phyloP scores from a whole-genome alignment of 2,113 vertebrate genomes.

The Emydocephalus ijimae region DNA sequence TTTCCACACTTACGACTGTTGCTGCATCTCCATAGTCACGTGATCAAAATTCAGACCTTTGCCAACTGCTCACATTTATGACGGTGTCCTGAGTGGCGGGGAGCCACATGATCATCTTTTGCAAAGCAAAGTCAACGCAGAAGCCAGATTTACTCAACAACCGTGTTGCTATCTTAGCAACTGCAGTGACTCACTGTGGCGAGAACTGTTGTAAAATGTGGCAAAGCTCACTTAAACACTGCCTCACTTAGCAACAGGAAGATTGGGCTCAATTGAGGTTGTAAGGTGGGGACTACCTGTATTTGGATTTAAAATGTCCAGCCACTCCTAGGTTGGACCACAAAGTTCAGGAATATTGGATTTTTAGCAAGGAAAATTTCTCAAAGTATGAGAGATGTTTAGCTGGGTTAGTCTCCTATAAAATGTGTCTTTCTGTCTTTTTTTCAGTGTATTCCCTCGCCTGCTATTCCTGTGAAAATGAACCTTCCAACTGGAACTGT shows the following conservation, averaged over 20 bases:
- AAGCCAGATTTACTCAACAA: no score
- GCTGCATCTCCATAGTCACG: neutral
- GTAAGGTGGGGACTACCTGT: neutral
- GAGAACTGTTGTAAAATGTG: neutral
- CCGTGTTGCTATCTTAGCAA: no score
- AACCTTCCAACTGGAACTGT: neutral
- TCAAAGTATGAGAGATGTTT: neutral
- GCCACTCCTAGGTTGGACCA: neutral
- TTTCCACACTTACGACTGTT: neutral
- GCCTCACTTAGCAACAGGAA: neutral
- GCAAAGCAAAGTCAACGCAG: no score
- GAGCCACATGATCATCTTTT: no score
- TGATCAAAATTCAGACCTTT: no score
- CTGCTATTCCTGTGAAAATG: neutral
- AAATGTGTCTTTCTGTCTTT: neutral
- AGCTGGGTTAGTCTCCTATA: neutral
- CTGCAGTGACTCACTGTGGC: no score
- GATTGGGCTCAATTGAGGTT: neutral
- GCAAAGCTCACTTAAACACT: neutral
- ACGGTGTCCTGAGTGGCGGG: accelerated
- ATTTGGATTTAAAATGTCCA: neutral
- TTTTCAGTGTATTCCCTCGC: neutral
- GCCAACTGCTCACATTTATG: no score
- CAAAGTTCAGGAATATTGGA: neutral
- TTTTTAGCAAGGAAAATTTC: neutral